Evolutionary conservation across 1,140 invertebrate genomes (phyloP), one percentile per base, ranked within the genome.

Genomic region (Calliphora vicina): DNA sequence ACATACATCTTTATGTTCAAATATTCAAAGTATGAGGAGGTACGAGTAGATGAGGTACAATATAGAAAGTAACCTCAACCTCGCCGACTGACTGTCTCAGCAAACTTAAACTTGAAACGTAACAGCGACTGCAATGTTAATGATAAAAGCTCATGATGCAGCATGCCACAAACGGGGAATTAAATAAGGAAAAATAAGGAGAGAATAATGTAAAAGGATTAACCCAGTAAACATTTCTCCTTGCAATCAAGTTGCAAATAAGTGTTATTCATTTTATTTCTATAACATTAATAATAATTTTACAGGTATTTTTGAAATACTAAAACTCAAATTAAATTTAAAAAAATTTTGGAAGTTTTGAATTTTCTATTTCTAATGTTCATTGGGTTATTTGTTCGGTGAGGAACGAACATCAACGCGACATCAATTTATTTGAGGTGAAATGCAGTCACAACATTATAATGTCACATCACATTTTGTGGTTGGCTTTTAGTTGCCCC

Each of bases 401-500:
- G 35, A 35, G 35, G 6, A 57, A 57, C n/a, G n/a, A 57, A n/a
- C 50, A 57, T 57, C 50, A 57, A 57, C 17, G 61, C 61, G 61
- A 67, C 61, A 67, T 67, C 61, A 67, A 57, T 67, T 67, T 67
- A 67, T 67, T 67, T 67, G 20, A 67, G 61, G 61, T 67, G 61
- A 67, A 67, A 67, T 67, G 20, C 23, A 67, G 61, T 67, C 61
- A 67, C n/a, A 67, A 67, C 61, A 67, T 67, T 67, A 67, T 67
- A 67, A 67, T 67, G 61, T 67, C 61, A 67, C 20, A 67, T 67
- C 20, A 67, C 61, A 67, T 67, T 17, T 67, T 67, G 61, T 23
- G 61, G 61, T 67, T 67, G 5, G 61, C 23, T 67, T 67, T n/a
- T 57, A n/a, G 50, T 57, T 57, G 35, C 35, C 35, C 35, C 35